Evolutionary conservation across 2,888 invertebrate genomes (phyloP).

Genomic region (Tryphoninae sp.): DNA sequence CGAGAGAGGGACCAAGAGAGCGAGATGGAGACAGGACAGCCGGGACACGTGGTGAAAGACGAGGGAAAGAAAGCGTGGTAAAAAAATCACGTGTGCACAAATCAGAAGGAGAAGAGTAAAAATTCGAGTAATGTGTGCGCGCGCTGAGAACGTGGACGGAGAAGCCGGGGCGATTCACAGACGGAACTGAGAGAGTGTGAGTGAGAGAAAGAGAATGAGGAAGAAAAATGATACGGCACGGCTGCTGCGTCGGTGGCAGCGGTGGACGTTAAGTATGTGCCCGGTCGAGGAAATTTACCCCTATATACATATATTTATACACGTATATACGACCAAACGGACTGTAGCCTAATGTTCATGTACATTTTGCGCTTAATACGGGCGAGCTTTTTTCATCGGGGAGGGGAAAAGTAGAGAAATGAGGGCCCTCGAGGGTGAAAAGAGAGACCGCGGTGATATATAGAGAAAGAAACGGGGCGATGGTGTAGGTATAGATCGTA

Average conservation of each 20-base stretch:
- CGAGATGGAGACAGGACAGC: not conserved
- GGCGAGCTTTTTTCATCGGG: slow-evolving; percentile 56
- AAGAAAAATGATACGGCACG: slow-evolving; percentile 64
- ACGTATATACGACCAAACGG: slow-evolving; percentile 53
- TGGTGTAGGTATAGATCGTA: slow-evolving; percentile 28
- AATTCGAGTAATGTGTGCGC: slow-evolving; percentile 41
- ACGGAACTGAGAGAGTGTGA: slow-evolving; percentile 22
- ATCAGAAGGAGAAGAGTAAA: slow-evolving; percentile 48
- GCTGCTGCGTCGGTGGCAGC: slow-evolving; percentile 17
- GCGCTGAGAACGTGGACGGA: slow-evolving; percentile 21
- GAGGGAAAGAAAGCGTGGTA: slow-evolving; percentile 24
- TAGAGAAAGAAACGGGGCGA: slow-evolving; percentile 35
- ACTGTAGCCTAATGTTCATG: slow-evolving; percentile 73
- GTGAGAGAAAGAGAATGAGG: slow-evolving; percentile 63
- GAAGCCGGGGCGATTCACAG: slow-evolving; percentile 24
- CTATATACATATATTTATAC: slow-evolving; percentile 9
- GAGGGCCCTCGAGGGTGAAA: slow-evolving; percentile 58
- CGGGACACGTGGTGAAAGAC: not conserved
- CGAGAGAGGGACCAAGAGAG: slow-evolving; percentile 12
- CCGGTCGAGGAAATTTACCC: slow-evolving; percentile 26
- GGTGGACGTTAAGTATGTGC: not conserved
- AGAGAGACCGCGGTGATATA: slow-evolving; percentile 54
- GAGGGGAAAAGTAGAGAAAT: slow-evolving; percentile 59
- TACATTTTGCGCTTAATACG: slow-evolving; percentile 77
- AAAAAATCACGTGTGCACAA: slow-evolving; percentile 35